Conservation (phyloP, 2,888 invertebrate species). For the Sphaerophoria rueppellii region DNA sequence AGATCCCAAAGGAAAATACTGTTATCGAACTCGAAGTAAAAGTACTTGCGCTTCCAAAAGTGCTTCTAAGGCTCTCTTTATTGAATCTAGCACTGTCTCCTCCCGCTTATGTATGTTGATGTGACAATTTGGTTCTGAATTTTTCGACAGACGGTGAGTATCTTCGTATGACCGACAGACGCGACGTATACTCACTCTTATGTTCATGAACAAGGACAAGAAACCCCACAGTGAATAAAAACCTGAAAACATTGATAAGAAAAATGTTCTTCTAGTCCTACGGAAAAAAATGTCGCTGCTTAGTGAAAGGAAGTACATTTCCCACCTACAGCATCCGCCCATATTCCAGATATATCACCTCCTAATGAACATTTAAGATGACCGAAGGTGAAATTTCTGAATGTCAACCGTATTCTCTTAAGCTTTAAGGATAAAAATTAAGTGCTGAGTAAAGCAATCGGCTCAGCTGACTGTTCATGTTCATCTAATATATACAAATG, state of each 20-base stretch:
- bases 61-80: too few species aligned
- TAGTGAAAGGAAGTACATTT: conserved; percentile 52
- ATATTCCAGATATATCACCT: conserved; percentile 54
- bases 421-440: conserved; percentile 49
- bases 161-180: conserved; percentile 27
- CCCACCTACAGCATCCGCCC: not conserved
- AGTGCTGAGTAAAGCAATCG: conserved; percentile 72
- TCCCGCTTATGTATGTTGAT: conserved; percentile 34
- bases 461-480: conserved; percentile 60
- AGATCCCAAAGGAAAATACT: too few species aligned
- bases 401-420: conserved; percentile 15
- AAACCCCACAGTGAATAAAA: conserved; percentile 30
- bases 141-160: conserved; percentile 49
- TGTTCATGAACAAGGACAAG: conserved; percentile 13
- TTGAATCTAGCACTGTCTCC: too few species aligned
- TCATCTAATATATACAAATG: conserved; percentile 19
- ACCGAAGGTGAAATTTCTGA: conserved; percentile 59
- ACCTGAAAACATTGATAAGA: conserved; percentile 64
- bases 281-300: conserved; percentile 10
- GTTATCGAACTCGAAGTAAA: too few species aligned
- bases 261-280: conserved; percentile 38
- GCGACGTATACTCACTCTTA: not conserved
- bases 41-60: too few species aligned
- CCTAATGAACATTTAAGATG: conserved; percentile 73
- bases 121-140: conserved; percentile 46